A percentile compares a stretch with the other conserved stretches of the same genome.
phyloP scores from a whole-genome alignment of 2,113 vertebrate genomes.

The Aix galericulata region DNA sequence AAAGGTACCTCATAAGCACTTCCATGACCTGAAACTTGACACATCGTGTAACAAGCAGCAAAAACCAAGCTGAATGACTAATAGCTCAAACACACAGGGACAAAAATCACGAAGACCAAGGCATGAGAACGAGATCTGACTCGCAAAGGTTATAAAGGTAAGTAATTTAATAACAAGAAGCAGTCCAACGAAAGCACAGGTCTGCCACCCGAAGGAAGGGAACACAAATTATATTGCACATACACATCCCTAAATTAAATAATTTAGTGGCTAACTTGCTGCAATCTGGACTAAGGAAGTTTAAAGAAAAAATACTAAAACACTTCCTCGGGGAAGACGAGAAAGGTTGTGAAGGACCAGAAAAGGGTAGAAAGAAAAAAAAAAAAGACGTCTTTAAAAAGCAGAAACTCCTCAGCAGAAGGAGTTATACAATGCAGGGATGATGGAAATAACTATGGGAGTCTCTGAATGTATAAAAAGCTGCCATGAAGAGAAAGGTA shows the following conservation, averaged over 20 bases:
- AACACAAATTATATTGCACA: not conserved
- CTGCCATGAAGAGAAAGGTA: not conserved
- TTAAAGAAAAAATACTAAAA: not conserved
- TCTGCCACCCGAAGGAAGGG: constrained; percentile 50
- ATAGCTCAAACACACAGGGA: not conserved
- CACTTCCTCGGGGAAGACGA: not conserved
- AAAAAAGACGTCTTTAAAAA: not conserved
- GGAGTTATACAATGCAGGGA: not conserved
- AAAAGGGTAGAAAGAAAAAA: not conserved
- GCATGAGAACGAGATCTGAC: not conserved
- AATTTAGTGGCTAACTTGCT: not conserved
- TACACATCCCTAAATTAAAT: not conserved
- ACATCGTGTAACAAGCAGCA: not conserved
- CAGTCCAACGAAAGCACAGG: not conserved
- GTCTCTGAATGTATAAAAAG: not conserved
- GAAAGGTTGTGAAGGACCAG: not conserved
- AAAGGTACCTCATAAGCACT: not conserved
- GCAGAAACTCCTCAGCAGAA: not conserved
- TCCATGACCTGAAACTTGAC: not conserved
- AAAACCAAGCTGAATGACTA: not conserved
- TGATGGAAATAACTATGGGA: not conserved
- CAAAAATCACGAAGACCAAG: not conserved
- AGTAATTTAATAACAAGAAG: not conserved
- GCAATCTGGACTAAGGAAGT: rapidly evolving
- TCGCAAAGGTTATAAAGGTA: not conserved